phyloP scores from a whole-genome alignment of 2,888 invertebrate genomes.

The Pediacus dermestoides region DNA sequence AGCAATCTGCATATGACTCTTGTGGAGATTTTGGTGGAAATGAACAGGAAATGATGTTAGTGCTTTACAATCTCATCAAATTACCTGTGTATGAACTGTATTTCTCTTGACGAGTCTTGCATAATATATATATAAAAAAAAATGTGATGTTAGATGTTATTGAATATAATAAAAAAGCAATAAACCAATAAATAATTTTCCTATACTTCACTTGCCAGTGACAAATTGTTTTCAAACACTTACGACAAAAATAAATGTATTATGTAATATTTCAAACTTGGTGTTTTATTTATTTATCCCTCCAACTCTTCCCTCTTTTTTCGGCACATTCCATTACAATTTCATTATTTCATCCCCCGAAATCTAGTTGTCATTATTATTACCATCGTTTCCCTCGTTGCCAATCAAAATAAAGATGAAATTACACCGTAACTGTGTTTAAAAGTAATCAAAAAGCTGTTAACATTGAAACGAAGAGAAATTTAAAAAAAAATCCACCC shows the following conservation, averaged over 20 bases:
- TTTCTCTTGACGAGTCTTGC: too few species aligned
- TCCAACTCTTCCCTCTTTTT: background rate
- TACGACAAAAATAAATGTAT: slow-evolving; percentile 4
- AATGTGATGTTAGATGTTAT: slow-evolving; percentile 11
- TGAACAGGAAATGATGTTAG: too few species aligned
- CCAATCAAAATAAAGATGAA: slow-evolving; percentile 12
- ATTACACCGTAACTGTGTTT: slow-evolving; percentile 22
- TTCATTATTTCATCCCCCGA: too few species aligned
- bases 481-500: slow-evolving; percentile 18
- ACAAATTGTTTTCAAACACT: slow-evolving; percentile 3
- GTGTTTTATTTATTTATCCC: background rate
- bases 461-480: slow-evolving; percentile 20
- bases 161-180: slow-evolving; percentile 2
- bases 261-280: slow-evolving; percentile 4
- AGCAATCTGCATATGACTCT: too few species aligned
- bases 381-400: too few species aligned
- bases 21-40: too few species aligned
- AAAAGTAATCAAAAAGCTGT: slow-evolving; percentile 26
- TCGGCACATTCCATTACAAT: too few species aligned
- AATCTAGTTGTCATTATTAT: too few species aligned
- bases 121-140: too few species aligned
- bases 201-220: too few species aligned
- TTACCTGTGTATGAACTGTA: too few species aligned
- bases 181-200: slow-evolving; percentile 4
- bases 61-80: too few species aligned